Evolutionary conservation across 2,113 vertebrate species (phyloP).

Genomic region (Chionis minor): DNA sequence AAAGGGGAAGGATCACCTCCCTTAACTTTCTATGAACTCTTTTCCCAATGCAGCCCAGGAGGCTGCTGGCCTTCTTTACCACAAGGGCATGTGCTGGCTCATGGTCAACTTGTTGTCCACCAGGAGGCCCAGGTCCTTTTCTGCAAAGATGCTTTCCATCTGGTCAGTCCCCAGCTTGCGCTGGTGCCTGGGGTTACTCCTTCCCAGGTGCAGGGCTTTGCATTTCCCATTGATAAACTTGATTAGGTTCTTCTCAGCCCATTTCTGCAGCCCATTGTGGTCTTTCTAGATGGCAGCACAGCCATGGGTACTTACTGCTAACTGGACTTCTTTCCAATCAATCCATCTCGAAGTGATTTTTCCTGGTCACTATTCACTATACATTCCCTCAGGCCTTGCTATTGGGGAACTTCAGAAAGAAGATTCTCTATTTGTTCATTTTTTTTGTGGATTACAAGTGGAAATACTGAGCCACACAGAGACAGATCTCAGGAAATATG

Average conservation of each 20-base stretch:
- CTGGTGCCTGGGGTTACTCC: background rate
- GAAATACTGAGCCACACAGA: background rate
- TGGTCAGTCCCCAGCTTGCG: fast-evolving
- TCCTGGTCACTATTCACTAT: background rate
- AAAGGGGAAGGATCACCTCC: background rate
- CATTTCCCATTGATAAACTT: background rate
- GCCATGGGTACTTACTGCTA: background rate
- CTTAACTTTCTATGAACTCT: fast-evolving
- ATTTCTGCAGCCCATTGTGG: background rate
- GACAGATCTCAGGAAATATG: background rate
- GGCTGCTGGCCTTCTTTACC: background rate
- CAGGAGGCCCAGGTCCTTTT: background rate
- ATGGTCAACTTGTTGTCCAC: too few relatives aligned
- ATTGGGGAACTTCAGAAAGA: background rate
- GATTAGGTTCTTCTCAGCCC: fast-evolving
- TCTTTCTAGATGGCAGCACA: background rate
- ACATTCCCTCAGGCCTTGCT: background rate
- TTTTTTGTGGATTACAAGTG: background rate
- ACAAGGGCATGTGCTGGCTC: fast-evolving
- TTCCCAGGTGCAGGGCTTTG: background rate
- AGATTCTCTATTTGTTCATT: background rate
- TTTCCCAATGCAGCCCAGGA: background rate
- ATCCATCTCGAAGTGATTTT: background rate
- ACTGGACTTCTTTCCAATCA: background rate
- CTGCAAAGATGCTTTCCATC: background rate